A percentile compares a stretch with the other conserved stretches of the same genome.
phyloP scores from a whole-genome alignment of 2,888 invertebrate genomes.

The Meiosimyza decipiens region DNA sequence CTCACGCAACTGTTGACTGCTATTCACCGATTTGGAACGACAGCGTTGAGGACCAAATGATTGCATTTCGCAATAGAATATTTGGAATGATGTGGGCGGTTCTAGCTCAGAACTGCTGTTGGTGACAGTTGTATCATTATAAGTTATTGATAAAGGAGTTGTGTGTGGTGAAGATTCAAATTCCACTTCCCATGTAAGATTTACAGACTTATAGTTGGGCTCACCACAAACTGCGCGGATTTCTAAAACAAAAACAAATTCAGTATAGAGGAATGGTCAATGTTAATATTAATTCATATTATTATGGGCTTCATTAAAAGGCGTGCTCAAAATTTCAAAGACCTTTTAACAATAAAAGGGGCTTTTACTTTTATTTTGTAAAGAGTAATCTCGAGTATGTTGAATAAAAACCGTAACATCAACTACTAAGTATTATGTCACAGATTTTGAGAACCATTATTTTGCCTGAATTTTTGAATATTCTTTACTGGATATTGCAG shows the following conservation, averaged over 20 bases:
- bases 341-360: too few relatives aligned
- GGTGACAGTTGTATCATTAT: constrained; percentile 44
- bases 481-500: too few relatives aligned
- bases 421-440: too few relatives aligned
- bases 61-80: constrained; percentile 83
- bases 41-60: constrained; percentile 83
- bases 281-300: too few relatives aligned
- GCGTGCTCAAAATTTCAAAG: too few relatives aligned
- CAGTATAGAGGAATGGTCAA: too few relatives aligned
- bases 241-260: constrained; percentile 51
- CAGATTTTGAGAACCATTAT: too few relatives aligned
- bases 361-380: too few relatives aligned
- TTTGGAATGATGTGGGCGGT: constrained; percentile 73
- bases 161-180: constrained; percentile 50
- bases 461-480: too few relatives aligned
- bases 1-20: constrained; percentile 45
- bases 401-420: too few relatives aligned
- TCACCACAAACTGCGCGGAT: constrained; percentile 66
- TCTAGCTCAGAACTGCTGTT: constrained; percentile 61
- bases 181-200: constrained; percentile 67
- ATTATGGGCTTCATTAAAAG: too few relatives aligned
- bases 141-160: neutral
- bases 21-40: constrained; percentile 69
- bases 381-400: too few relatives aligned
- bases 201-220: constrained; percentile 67